Conservation (phyloP, 2,888 invertebrate species). For the Girardia tigrina region DNA sequence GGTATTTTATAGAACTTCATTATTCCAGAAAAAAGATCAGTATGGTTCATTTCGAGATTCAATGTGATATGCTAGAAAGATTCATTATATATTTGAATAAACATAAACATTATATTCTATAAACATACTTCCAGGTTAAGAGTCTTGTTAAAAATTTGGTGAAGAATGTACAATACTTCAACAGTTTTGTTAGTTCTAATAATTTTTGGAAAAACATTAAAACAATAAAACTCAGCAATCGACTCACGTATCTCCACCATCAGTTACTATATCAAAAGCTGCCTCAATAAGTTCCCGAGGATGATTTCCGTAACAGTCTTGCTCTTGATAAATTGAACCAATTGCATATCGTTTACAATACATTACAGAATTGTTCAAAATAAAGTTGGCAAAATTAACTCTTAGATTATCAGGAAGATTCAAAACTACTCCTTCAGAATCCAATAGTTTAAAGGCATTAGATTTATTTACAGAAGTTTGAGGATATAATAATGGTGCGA, state of each 20-base stretch:
- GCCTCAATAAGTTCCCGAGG: not conserved
- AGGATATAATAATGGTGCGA: not conserved
- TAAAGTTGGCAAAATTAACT: not conserved
- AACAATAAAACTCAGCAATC: no score
- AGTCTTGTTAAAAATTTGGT: not conserved
- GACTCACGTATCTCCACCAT: no score
- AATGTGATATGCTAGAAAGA: not conserved
- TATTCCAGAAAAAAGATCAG: not conserved
- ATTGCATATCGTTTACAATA: not conserved
- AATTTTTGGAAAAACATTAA: not conserved
- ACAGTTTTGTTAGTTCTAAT: not conserved
- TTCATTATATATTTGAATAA: not conserved
- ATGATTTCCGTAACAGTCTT: not conserved
- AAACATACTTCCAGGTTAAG: not conserved
- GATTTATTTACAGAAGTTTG: not conserved
- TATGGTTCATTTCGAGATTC: not conserved
- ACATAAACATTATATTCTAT: not conserved
- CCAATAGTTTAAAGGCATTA: not conserved
- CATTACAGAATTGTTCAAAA: not conserved
- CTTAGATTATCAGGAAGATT: not conserved
- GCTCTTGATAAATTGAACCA: not conserved
- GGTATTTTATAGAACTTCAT: constrained; percentile 1
- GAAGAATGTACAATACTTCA: not conserved
- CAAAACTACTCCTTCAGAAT: constrained; percentile 9
- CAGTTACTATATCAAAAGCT: constrained; percentile 5